Evolutionary conservation across 2,113 vertebrate species (phyloP), one percentile per base, ranked within the genome.

Genomic region (Anarrhichthys ocellatus): DNA sequence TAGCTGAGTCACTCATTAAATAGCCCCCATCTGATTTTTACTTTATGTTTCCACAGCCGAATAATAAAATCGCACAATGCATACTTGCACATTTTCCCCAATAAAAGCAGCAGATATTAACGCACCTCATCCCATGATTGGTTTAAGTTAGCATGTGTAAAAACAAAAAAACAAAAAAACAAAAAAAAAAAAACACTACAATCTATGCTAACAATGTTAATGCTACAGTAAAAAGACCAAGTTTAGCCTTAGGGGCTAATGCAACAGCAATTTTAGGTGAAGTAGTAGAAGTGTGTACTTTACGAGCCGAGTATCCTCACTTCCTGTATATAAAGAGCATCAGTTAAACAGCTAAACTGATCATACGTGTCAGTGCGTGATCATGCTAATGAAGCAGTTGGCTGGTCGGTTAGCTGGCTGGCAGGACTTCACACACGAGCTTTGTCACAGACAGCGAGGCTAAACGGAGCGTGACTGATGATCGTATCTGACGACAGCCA

Each of bases 381-480:
- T 65, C 9, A 36, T 63, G 32, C 32, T 73, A 83, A 89, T 78
- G 78, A 73, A 84, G 73, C 13, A 9, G 52, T 38, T 83, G 61
- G 76, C 67, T 42, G 61, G 50, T 38, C 58, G 71, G n/a, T 52
- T 73, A 42, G 82, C 73, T 10, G 61, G 17, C 78, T 85, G 81
- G 76, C 81, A 73, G 66, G 50, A 69, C 78, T 81, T 87, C 81
- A 84, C 68, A 81, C 62, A 9, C 42, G 0, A 66, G 76, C 44
- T 34, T 71, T 5, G 64, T 40, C 34, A 22, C 32, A 73, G 62
- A 74, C 46, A 22, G 62, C 40, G 42, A 82, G 40, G 14, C 58
- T 52, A 80, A 86, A 86, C 73, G 66, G 72, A 86, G 62, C 24
- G 42, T 0, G 84, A 86, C 48, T 38, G 75, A 83, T 52, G 68